Conservation (phyloP, 2,113 vertebrate species). For the Myiagra hebetior region DNA sequence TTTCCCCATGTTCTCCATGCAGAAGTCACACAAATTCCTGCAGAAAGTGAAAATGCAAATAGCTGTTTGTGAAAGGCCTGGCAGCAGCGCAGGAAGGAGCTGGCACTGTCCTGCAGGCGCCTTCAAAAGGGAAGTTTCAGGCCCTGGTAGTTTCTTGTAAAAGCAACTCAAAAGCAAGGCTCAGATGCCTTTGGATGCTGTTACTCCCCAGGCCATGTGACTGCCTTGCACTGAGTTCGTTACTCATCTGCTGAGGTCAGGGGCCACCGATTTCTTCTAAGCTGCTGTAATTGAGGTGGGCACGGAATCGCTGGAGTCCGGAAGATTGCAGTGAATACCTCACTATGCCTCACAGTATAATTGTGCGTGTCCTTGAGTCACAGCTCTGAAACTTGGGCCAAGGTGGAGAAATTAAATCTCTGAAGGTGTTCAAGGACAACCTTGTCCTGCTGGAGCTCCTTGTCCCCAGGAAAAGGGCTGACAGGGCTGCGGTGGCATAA, state of each 20-base stretch:
- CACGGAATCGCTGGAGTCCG: not conserved
- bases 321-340: not conserved
- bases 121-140: not conserved
- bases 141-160: not conserved
- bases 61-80: not conserved
- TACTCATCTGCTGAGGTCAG: not conserved
- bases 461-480: not conserved
- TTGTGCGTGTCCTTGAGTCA: slow-evolving; percentile 11
- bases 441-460: not conserved
- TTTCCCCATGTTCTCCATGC: not conserved
- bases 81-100: not conserved
- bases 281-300: not conserved
- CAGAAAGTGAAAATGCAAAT: not conserved
- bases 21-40: not conserved
- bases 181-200: not conserved
- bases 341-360: not conserved
- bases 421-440: not conserved
- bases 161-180: not conserved
- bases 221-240: not conserved
- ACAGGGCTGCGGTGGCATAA: not conserved
- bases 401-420: slow-evolving; percentile 8
- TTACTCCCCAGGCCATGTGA: not conserved
- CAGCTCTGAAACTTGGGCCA: not conserved
- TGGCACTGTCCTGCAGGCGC: accelerated
- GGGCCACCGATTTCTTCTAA: not conserved